Evolutionary conservation across 1,140 invertebrate genomes (phyloP).

Genomic region (Bombyx mandarina): DNA sequence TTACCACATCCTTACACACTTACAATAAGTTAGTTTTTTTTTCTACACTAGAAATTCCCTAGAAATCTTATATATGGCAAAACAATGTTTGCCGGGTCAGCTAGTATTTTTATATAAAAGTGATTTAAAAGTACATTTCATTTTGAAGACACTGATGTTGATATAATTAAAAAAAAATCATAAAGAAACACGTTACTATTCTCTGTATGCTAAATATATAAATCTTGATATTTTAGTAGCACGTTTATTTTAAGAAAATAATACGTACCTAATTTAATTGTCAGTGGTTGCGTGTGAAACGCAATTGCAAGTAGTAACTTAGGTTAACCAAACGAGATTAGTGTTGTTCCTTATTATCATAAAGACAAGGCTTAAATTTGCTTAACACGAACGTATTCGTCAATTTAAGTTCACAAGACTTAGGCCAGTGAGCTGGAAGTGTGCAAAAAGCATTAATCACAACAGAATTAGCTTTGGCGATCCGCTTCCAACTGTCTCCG

Average conservation of each 20-base stretch:
- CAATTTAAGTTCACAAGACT: slow-evolving; percentile 24
- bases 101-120: too few species aligned
- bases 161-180: too few species aligned
- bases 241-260: slow-evolving; percentile 48
- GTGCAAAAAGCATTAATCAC: slow-evolving; percentile 66
- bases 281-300: slow-evolving; percentile 63
- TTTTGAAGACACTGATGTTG: too few species aligned
- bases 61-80: too few species aligned
- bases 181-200: too few species aligned
- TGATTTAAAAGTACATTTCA: too few species aligned
- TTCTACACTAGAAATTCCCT: too few species aligned
- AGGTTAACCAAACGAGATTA: slow-evolving; percentile 34
- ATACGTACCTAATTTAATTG: slow-evolving; percentile 56
- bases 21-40: too few species aligned
- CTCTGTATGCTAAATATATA: too few species aligned
- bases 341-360: slow-evolving; percentile 10
- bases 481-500: slow-evolving; percentile 60
- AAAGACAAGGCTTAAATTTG: slow-evolving; percentile 25
- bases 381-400: slow-evolving; percentile 6
- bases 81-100: too few species aligned
- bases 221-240: too few species aligned
- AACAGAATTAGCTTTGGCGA: slow-evolving; percentile 70
- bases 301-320: slow-evolving; percentile 50
- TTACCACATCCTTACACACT: too few species aligned
- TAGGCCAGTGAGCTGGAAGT: slow-evolving; percentile 54